Base-by-base conservation (phyloP, 2,797 vertebrate genomes). In the Periparus ater region DNA sequence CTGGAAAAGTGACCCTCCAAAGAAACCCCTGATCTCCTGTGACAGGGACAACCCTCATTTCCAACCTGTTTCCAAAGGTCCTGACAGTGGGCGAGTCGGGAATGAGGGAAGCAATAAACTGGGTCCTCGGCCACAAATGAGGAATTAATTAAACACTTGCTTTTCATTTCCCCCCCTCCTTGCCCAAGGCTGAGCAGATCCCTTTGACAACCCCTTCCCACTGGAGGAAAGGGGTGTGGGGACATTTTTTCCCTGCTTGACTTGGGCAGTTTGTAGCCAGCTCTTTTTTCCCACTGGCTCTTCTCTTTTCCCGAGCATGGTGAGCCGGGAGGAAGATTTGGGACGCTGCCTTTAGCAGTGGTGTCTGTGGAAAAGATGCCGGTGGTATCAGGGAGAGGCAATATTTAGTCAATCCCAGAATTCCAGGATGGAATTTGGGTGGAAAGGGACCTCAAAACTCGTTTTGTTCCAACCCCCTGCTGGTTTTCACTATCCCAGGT, bases 101-200 rank as follows among this genome's bases (percentile, higher is more conserved):
- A 81, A 15, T 0, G 18, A 61, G 71, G 83, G 66, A 73, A 88
- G 38, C 54, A 60, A 95, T 93, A 78, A 82, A 6, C 44, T 9
- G 53, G 76, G 20, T 61, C 57, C 73, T 34, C 3, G 20, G 79
- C 60, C 50, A 47, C 79, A 77, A 95, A 93, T 55, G 34, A 95
- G 80, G 75, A 96, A 96, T 93, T 96, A 96, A 97, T 95, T 87
- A 91, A 93, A 96, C 95, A 79, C 91, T 95, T 97, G 85, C 57
- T 95, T 95, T 90, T 89, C 34, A 95, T 91, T 94, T 44, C 76
- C 65, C 68, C 7, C 27, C 4, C 40, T 36, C 27, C 11, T 4
- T 22, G 15, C 38, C 32, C 7, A 1, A 9, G 11, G 7, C 29
- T 47, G 34, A 85, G 48, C 30, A 20, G 29, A 29, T 63, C 34